Conservation (phyloP, 1,140 invertebrate genomes). For the Pseudomyrmex sp. region DNA sequence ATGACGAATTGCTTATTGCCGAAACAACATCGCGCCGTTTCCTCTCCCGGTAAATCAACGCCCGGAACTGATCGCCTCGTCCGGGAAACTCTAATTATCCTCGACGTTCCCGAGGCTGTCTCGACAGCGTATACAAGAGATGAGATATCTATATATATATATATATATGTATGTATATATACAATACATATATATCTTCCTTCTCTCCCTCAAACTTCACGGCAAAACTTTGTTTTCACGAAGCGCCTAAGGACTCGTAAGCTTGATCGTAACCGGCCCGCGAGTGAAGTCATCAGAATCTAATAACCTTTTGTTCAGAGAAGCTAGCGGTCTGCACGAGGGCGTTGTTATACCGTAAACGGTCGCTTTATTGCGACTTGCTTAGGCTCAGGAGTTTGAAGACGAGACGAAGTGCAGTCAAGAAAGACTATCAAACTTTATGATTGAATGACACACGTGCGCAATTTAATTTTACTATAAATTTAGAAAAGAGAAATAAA, state of each 20-base stretch:
- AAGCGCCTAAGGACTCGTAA: constrained; percentile 35
- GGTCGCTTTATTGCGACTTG: not conserved
- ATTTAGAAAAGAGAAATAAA: too few species aligned
- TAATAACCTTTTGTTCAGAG: constrained; percentile 65
- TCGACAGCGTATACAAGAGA: not conserved
- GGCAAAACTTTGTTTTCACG: constrained; percentile 38
- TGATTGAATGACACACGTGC: constrained; percentile 7
- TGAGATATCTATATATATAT: constrained; percentile 8
- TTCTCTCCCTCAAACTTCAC: constrained; percentile 15
- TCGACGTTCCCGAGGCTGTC: constrained; percentile 23
- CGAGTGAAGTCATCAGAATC: constrained; percentile 50
- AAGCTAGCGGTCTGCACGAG: not conserved
- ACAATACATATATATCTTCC: too few species aligned
- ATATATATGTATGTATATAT: too few species aligned
- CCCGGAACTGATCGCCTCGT: constrained; percentile 8
- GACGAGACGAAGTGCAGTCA: not conserved
- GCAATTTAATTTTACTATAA: too few species aligned
- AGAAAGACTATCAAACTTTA: constrained; percentile 1
- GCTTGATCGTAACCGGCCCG: constrained; percentile 24
- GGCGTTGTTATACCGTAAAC: not conserved
- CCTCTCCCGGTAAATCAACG: constrained; percentile 34
- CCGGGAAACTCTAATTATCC: constrained; percentile 46
- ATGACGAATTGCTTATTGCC: constrained; percentile 52
- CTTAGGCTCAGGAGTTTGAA: not conserved
- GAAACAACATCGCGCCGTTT: constrained; percentile 41